These are phyloP conservation scores for Hylaeus volcanicus DNA, from an alignment of 1,140 invertebrate species.

Conservation along the genomic window DNA sequence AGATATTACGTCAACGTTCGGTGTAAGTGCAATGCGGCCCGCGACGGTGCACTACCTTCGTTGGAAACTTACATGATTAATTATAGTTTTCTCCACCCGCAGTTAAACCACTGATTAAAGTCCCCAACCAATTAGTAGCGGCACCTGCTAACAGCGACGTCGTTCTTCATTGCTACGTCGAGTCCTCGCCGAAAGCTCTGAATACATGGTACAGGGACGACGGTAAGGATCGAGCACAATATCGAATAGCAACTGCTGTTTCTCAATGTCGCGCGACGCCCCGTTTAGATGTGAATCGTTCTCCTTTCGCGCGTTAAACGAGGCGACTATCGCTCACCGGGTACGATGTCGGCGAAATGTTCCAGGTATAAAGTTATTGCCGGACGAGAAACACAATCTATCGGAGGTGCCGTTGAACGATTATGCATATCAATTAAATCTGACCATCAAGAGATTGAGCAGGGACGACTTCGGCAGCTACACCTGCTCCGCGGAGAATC, in stretches of 20 bases:
- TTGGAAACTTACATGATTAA: conserved; percentile 43
- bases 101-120: conserved; percentile 92
- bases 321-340: background rate
- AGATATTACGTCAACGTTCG: conserved; percentile 90
- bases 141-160: conserved; percentile 90
- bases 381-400: conserved; percentile 87
- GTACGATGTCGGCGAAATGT: background rate
- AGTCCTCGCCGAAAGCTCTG: conserved; percentile 91
- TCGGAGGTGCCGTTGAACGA: conserved; percentile 83
- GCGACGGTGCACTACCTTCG: background rate
- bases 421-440: conserved; percentile 88
- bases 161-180: conserved; percentile 88
- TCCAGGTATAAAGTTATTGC: conserved; percentile 85
- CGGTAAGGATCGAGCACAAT: conserved; percentile 80
- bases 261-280: background rate
- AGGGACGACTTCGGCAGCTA: conserved; percentile 88
- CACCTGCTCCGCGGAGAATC: conserved; percentile 87
- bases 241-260: conserved; percentile 9
- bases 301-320: background rate
- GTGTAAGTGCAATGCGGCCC: conserved; percentile 84
- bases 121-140: conserved; percentile 89
- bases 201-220: conserved; percentile 91
- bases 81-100: conserved; percentile 73
- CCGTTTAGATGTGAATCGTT: background rate
- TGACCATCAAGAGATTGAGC: conserved; percentile 87